Conservation (phyloP, 2,888 invertebrate species). For the Callinectes sapidus region DNA sequence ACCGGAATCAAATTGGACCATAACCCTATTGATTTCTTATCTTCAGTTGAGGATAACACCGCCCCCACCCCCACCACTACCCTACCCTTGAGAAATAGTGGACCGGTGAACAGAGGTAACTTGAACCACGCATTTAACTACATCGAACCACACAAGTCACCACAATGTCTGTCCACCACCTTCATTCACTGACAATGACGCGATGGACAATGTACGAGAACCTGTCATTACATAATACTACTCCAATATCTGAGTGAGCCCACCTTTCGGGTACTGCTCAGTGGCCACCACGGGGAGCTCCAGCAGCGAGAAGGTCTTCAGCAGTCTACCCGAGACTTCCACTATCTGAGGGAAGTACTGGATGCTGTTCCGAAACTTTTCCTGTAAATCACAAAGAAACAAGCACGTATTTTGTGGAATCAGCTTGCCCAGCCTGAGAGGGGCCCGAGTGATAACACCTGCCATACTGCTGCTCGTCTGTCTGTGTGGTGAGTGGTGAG, state of each 20-base stretch:
- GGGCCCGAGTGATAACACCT: slow-evolving; percentile 15
- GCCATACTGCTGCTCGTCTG: slow-evolving; percentile 45
- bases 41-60: too few species aligned
- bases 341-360: slow-evolving; percentile 78
- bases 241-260: neutral
- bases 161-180: neutral
- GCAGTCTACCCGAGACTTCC: slow-evolving; percentile 77
- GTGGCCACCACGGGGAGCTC: slow-evolving; percentile 80
- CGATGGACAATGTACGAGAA: neutral
- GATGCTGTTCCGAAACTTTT: slow-evolving; percentile 79
- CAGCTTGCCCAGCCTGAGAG: slow-evolving; percentile 55
- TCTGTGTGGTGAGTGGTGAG: too few species aligned
- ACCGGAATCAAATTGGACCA: too few species aligned
- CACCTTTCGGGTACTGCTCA: slow-evolving; percentile 81
- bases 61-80: too few species aligned
- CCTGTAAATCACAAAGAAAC: slow-evolving; percentile 80
- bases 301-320: slow-evolving; percentile 78
- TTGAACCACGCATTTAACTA: neutral
- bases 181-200: neutral
- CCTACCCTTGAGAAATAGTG: too few species aligned
- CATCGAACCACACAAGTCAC: neutral
- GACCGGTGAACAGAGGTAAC: neutral
- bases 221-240: neutral
- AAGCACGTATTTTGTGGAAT: slow-evolving; percentile 76
- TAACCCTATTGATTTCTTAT: too few species aligned